Evolutionary conservation across 2,797 vertebrate genomes (phyloP).

Genomic region (Pipistrellus pipistrellus): DNA sequence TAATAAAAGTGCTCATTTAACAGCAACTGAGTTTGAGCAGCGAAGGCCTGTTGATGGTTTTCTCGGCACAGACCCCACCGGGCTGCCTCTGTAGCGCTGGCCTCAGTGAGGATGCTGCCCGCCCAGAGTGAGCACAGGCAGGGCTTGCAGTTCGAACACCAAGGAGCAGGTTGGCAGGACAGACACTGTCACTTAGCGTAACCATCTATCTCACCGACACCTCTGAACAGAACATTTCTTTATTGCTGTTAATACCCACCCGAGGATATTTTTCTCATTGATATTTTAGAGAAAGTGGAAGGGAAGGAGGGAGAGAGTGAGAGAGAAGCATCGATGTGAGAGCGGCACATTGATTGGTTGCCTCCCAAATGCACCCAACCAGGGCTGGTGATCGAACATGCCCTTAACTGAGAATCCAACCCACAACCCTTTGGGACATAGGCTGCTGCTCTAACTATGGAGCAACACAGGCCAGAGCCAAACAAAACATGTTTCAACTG

Average conservation of each 20-base stretch:
- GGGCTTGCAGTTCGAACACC: fast-evolving
- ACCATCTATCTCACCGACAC: too few species aligned
- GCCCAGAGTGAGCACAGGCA: fast-evolving
- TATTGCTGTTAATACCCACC: background rate
- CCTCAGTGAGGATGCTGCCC: background rate
- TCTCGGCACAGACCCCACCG: background rate
- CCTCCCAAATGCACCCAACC: background rate
- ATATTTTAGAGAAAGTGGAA: background rate
- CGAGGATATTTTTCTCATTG: background rate
- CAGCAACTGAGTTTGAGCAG: background rate
- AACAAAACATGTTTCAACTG: background rate
- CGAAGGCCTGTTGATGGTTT: background rate
- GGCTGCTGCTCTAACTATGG: background rate
- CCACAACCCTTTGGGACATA: background rate
- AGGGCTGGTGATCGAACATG: background rate
- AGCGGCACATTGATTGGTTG: background rate
- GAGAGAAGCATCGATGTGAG: background rate
- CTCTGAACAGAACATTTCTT: background rate
- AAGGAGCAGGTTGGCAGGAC: too few species aligned
- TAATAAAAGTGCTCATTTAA: background rate
- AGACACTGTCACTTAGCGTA: fast-evolving
- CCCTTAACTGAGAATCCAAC: background rate
- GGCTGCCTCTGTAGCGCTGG: background rate
- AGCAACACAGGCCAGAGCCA: background rate
- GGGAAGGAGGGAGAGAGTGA: background rate